These are phyloP conservation scores for Drosophila limbata DNA, from an alignment of 2,888 invertebrate genomes.

Conservation along the genomic window DNA sequence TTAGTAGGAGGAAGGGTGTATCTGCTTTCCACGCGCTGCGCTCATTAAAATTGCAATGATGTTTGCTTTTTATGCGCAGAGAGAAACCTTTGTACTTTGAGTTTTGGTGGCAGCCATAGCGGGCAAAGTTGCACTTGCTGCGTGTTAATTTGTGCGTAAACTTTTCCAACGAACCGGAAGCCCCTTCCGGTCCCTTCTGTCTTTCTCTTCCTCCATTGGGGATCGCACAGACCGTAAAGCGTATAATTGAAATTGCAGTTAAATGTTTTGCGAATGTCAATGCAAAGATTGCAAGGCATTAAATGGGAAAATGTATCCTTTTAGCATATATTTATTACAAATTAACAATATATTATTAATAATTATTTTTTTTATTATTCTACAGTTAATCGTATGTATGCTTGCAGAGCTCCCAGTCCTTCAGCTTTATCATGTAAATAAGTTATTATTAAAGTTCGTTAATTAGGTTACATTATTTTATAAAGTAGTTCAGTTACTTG, in stretches of 20 bases:
- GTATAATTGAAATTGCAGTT: constrained; percentile 72
- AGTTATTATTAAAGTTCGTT: too few species aligned
- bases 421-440: too few species aligned
- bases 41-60: constrained; percentile 76
- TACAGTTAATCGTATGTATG: too few species aligned
- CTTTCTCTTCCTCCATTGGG: constrained; percentile 12
- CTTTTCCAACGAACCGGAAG: constrained; percentile 75
- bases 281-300: constrained; percentile 36
- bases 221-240: constrained; percentile 41
- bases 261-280: constrained; percentile 66
- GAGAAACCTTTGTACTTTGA: constrained; percentile 61
- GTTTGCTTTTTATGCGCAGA: constrained; percentile 50
- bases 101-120: constrained; percentile 42
- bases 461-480: too few species aligned
- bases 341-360: background rate
- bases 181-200: constrained; percentile 11
- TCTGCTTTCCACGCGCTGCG: constrained; percentile 4
- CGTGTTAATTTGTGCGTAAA: constrained; percentile 77
- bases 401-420: too few species aligned
- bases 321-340: background rate
- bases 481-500: too few species aligned
- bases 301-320: constrained; percentile 6
- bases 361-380: too few species aligned
- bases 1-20: background rate
- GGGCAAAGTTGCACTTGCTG: constrained; percentile 61